Evolutionary conservation across 2,797 vertebrate species (phyloP).

Genomic region (Aselliscus stoliczkanus): DNA sequence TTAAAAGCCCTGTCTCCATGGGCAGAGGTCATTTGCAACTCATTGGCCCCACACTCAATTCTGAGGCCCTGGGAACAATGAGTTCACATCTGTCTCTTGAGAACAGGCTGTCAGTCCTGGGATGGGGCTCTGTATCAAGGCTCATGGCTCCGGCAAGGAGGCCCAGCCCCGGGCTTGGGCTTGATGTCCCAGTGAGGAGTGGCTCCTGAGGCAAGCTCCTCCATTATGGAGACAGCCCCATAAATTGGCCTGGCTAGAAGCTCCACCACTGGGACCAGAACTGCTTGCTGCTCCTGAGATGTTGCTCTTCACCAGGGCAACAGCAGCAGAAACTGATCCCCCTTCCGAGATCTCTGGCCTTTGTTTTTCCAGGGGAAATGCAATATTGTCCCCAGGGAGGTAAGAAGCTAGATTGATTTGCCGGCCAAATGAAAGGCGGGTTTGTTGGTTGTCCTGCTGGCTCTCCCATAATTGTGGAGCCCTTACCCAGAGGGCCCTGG

Average conservation of each 20-base stretch:
- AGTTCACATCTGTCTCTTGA: conserved; percentile 55
- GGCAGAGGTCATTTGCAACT: conserved; percentile 66
- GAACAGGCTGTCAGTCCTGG: conserved; percentile 10
- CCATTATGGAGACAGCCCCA: not conserved
- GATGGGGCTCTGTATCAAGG: not conserved
- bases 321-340: conserved; percentile 66
- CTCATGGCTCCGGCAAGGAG: not conserved
- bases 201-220: not conserved
- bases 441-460: conserved; percentile 74
- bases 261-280: conserved; percentile 19
- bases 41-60: conserved; percentile 63
- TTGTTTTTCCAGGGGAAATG: conserved; percentile 78
- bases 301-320: conserved; percentile 72
- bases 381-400: conserved; percentile 74
- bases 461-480: conserved; percentile 73
- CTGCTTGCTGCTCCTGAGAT: conserved; percentile 32
- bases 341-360: conserved; percentile 66
- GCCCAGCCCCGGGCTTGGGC: not conserved
- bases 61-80: conserved; percentile 52
- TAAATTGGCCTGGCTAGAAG: not conserved
- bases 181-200: not conserved
- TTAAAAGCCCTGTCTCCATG: conserved; percentile 47
- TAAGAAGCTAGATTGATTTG: conserved; percentile 75
- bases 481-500: conserved; percentile 71
- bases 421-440: conserved; percentile 76